Base-by-base conservation (phyloP, 92 coral and sea anemone species). In the Heliopora coerulea region DNA sequence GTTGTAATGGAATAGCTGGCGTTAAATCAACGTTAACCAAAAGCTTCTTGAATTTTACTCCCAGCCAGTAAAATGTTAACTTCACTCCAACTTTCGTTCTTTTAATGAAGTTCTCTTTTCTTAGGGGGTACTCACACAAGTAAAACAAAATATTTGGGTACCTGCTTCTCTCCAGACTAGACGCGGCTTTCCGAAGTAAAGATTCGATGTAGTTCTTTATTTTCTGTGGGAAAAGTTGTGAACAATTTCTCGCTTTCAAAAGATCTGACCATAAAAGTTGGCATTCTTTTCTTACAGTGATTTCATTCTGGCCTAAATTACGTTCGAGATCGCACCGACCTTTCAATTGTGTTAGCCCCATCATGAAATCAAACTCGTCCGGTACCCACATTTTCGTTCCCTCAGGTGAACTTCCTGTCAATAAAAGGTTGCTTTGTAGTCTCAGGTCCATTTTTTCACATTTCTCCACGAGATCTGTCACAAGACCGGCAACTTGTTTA, bases 321-420 rank as follows among this genome's bases (percentile, higher is more conserved):
- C 0, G 1, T 8, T 23, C 18, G n/a, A 12, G 2, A 24, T 30
- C 26, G 33, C 29, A n/a, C 49, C 28, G 62, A 19, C 59, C 82
- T 78, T 50, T 49, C 24, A 78, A 37, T n/a, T 34, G 28, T 20
- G 62, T 56, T 56, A 78, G 26, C 40, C 65, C 82, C 74, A 65
- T 56, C 50, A 78, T 23, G 23, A 78, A 78, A 59, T 78, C 82
- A 52, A 78, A 78, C 73, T 78, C 82, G 41, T 78, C 82, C 3
- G 82, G 82, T 0, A 37, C 52, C 65, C 74, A 78, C 37, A 78
- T 57, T 67, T 78, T 69, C 39, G 83, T 57, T 12, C 83, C 83
- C 34, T 79, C 83, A 11, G 70, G 12, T 20, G 63, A 37, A 35
- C 83, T 79, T 24, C 83, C 83, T 3, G 70, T 59, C 40, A 46